These are phyloP conservation scores for Chymomyza procnemis DNA, from an alignment of 2,888 invertebrate species.

Conservation along the genomic window DNA sequence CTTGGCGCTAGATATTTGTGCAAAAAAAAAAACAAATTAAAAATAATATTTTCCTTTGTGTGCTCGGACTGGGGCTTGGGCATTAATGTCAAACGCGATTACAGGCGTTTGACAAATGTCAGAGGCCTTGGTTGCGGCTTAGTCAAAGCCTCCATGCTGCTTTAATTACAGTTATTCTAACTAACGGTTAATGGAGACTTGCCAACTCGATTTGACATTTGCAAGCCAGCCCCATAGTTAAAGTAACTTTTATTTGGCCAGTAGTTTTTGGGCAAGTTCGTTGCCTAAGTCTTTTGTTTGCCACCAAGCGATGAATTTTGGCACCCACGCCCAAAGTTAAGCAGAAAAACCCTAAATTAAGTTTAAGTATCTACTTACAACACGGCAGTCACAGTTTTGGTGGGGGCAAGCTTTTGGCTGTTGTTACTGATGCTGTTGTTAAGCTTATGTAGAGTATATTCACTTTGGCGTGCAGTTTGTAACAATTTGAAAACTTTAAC, in stretches of 20 bases:
- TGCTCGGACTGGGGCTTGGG: background rate
- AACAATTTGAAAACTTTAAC: background rate
- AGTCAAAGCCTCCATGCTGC: conserved; percentile 2
- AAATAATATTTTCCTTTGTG: conserved; percentile 4
- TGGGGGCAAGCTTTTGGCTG: background rate
- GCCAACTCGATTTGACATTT: conserved; percentile 1
- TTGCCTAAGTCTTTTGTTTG: conserved; percentile 50
- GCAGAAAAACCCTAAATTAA: background rate
- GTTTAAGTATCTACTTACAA: conserved; percentile 12
- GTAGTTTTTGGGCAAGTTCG: conserved; percentile 35
- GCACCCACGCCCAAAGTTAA: background rate
- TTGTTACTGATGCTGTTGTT: background rate
- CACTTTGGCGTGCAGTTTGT: background rate
- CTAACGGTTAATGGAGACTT: conserved; percentile 41
- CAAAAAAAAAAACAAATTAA: conserved; percentile 4
- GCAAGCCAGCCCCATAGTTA: background rate
- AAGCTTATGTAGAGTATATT: background rate
- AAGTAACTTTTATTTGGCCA: background rate
- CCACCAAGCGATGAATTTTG: background rate
- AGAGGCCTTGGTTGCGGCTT: conserved; percentile 59
- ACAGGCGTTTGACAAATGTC: conserved; percentile 52
- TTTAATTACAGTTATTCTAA: conserved; percentile 42
- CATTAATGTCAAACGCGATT: conserved; percentile 9
- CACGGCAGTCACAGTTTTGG: background rate
- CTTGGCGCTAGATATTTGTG: background rate